Base-by-base conservation (phyloP, 2,113 vertebrate species). In the Erythrolamprus reginae region DNA sequence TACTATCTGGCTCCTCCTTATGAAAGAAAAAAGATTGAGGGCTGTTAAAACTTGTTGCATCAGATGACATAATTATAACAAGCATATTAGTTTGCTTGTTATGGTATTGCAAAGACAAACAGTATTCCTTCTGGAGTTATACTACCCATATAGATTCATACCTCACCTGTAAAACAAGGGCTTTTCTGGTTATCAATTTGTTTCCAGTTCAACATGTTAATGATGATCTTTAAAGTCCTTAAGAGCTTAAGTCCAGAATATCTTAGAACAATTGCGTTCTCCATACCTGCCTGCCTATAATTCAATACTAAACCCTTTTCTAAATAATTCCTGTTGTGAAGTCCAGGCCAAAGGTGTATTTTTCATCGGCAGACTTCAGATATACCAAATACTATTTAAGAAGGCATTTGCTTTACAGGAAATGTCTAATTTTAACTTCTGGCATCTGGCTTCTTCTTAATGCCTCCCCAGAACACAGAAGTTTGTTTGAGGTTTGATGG, bases 31-130 rank as follows among this genome's bases (percentile, higher is more conserved):
- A 56, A 13, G 24, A 28, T 84, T n/a, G 9, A 50, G 86, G 24
- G 42, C 0, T 52, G 86, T 91, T 92, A 84, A 58, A 61, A 86
- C 88, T 50, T 86, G 9, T 93, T 93, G 33, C 10, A 50, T 90
- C 90, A 93, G 90, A 0, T 33, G 52, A 45, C 84, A 83, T 91
- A 88, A 87, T 12, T 89, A 85, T 87, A n/a, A 8, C 58, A 90
- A 89, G 2, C 1, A 0, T 15, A 1, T 50, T 83, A 5, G 52
- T 93, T 89, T 90, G 87, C 51, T 0, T 93, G 52, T 91, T 82
- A 45, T 21, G 58, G 55, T 93, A 87, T 26, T 48, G 82, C 33
- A 42, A 21, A 21, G 33, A 42, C 33, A 77, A 77, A 42, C 17
- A 42, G 42, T 23, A 77, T 77, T 77, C 19, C 70, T 21, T 77